A percentile compares a stretch with the other conserved stretches of the same genome.
Evolutionary conservation across 2,888 invertebrate species (phyloP).

Genomic region (Athetis lepigone): DNA sequence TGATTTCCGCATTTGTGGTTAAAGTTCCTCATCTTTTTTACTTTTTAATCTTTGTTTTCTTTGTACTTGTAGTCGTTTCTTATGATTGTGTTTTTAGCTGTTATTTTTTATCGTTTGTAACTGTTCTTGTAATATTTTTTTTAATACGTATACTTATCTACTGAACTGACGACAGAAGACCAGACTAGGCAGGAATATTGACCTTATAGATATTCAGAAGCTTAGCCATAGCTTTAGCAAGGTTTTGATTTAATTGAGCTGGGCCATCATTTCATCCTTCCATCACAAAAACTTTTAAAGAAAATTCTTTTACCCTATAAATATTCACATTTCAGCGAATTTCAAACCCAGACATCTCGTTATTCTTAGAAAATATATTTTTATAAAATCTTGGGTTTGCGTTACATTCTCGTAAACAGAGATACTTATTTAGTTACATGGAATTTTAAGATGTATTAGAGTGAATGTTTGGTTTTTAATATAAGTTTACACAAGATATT

Average conservation of each 20-base stretch:
- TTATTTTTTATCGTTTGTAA: too few species aligned
- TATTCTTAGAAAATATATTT: slow-evolving; percentile 29
- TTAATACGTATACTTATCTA: too few species aligned
- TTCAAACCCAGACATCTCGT: slow-evolving; percentile 25
- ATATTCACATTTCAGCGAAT: slow-evolving; percentile 29
- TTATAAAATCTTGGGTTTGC: slow-evolving; percentile 22
- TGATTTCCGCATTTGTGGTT: too few species aligned
- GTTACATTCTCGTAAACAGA: slow-evolving; percentile 13
- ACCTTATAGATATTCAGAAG: neutral
- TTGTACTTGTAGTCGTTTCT: too few species aligned
- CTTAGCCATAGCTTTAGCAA: slow-evolving; percentile 4
- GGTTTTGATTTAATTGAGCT: slow-evolving; percentile 26
- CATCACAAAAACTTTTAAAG: slow-evolving; percentile 4
- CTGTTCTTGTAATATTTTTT: too few species aligned
- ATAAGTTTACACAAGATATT: too few species aligned
- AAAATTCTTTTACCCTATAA: slow-evolving; percentile 10
- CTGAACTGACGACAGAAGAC: too few species aligned
- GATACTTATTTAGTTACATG: neutral
- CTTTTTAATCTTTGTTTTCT: too few species aligned
- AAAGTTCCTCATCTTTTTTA: too few species aligned
- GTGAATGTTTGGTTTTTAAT: neutral
- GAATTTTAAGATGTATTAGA: neutral
- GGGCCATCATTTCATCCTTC: slow-evolving; percentile 8
- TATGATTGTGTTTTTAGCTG: too few species aligned
- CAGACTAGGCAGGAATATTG: too few species aligned